Percentiles rank a stretch among this genome's conserved stretches.
These are phyloP conservation scores for Empis livida DNA, from an alignment of 2,888 invertebrate genomes.

Conservation along the genomic window DNA sequence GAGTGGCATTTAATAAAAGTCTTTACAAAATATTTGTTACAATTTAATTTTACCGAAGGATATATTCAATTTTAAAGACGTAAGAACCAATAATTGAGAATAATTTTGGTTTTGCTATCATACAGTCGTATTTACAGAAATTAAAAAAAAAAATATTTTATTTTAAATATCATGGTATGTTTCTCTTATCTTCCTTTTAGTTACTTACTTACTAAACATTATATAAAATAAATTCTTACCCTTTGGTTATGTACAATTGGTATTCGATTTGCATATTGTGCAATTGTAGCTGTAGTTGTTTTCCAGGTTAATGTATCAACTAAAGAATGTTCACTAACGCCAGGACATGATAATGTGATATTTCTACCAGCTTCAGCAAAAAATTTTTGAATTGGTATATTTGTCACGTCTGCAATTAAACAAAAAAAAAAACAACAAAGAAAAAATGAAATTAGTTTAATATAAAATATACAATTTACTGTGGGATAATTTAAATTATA, in stretches of 20 bases:
- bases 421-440: conserved; percentile 9
- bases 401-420: conserved; percentile 44
- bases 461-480: background rate
- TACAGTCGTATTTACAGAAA: no score
- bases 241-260: conserved; percentile 35
- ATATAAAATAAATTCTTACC: no score
- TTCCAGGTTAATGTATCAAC: conserved; percentile 52
- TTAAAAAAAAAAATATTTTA: no score
- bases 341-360: conserved; percentile 52
- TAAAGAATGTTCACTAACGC: conserved; percentile 51
- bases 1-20: no score
- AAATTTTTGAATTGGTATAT: conserved; percentile 44
- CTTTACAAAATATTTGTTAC: no score
- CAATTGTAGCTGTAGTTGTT: conserved; percentile 34
- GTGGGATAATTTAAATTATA: background rate
- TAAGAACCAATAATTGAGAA: no score
- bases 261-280: conserved; percentile 37
- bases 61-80: no score
- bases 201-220: no score
- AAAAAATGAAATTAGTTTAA: conserved; percentile 10
- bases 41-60: no score
- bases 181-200: no score
- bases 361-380: conserved; percentile 51
- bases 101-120: no score
- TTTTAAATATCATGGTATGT: no score